Base-by-base conservation (phyloP, 2,797 vertebrate species). In the Muraenolepis orangiensis region DNA sequence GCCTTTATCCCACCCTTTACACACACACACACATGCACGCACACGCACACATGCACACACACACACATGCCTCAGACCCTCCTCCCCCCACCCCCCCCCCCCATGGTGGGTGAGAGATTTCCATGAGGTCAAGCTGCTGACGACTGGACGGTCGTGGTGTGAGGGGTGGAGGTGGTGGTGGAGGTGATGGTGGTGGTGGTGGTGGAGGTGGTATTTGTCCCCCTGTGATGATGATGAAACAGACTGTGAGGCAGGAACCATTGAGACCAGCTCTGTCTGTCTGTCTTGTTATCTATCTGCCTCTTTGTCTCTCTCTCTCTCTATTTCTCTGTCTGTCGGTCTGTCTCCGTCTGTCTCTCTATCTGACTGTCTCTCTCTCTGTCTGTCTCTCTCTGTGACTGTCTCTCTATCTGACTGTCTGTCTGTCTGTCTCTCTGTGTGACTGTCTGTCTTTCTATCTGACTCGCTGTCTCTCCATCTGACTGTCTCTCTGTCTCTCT, bases 41-140 rank as follows among this genome's bases (percentile, higher is more conserved):
- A n/a, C n/a, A n/a, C n/a, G n/a, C 70, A 31, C 67, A 30, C 34
- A 66, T 51, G 72, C 80, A 78, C 64, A 51, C 18, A 51, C 42
- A 51, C 42, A 13, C 42, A 66, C 28, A 66, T 57, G 46, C 46
- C 11, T 28, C 64, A 66, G 23, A 66, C 28, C 28, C n/a, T 20
- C 11, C 7, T 3, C 18, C 10, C n/a, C 61, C 74, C 61, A 14
- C 0, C 42, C 42, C 23, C 32, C 46, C 76, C 78, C 34, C 69
- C 16, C 34, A 66, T 82, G 76, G 73, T n/a, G 72, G 75, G 76
- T 74, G 74, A 89, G 81, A 89, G 78, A 80, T 93, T 94, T 93
- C 91, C 93, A 93, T 93, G 90, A 94, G 89, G 91, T 91, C 92
- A 92, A 91, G 84, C 72, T 75, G 84, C 72, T 75, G 83, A 75